Conservation (phyloP, 2,113 vertebrate genomes). For the Blennius ocellaris region DNA sequence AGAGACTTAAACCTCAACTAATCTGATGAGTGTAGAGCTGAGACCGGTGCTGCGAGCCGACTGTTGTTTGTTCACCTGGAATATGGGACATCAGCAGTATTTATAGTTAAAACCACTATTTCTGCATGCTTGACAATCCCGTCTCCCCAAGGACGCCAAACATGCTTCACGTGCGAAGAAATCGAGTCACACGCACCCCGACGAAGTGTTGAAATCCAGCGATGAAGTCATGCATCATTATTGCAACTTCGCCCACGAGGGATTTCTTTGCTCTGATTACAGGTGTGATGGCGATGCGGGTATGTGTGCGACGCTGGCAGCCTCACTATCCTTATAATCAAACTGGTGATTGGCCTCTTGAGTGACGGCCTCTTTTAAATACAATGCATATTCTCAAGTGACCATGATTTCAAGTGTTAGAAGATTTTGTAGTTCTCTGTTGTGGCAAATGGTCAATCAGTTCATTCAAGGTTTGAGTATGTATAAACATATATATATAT, state of each 20-base stretch:
- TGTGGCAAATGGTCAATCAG: neutral
- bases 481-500: no score
- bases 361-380: conserved; percentile 19
- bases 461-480: no score
- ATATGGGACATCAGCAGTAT: conserved; percentile 72
- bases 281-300: conserved; percentile 40
- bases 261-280: conserved; percentile 49
- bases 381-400: neutral
- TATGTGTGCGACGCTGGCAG: neutral
- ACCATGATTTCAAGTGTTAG: neutral
- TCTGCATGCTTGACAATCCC: conserved; percentile 62
- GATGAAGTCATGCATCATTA: conserved; percentile 48
- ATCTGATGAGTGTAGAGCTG: conserved; percentile 60
- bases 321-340: conserved; percentile 14
- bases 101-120: conserved; percentile 60
- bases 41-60: conserved; percentile 46
- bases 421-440: neutral
- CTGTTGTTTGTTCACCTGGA: conserved; percentile 71
- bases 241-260: conserved; percentile 15
- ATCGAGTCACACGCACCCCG: conserved; percentile 6
- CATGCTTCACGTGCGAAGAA: conserved; percentile 36
- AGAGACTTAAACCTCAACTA: conserved; percentile 63
- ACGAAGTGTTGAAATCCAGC: conserved; percentile 45
- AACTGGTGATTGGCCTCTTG: conserved; percentile 18
- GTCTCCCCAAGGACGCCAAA: conserved; percentile 52